phyloP scores from a whole-genome alignment of 2,888 invertebrate species.

The Hypsopygia costalis region DNA sequence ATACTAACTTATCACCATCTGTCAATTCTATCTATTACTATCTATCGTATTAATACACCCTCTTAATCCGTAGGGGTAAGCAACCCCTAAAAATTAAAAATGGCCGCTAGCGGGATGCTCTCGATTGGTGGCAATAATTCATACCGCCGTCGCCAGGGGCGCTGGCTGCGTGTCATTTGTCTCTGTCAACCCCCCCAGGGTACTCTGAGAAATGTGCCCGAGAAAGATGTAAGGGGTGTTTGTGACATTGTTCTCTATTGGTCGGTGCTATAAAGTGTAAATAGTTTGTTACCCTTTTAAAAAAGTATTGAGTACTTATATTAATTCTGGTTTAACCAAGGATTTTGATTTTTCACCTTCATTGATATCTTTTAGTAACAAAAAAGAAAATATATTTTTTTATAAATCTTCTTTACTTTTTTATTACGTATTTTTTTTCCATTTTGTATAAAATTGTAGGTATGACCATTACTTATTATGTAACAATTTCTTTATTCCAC shows the following conservation, averaged over 20 bases:
- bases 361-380: too few species aligned
- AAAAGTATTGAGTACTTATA: too few species aligned
- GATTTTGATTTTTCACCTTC: too few species aligned
- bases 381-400: too few species aligned
- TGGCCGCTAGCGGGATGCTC: constrained; percentile 69
- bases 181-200: constrained; percentile 60
- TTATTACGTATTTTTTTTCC: too few species aligned
- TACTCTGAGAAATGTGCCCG: constrained; percentile 54
- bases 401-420: too few species aligned
- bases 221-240: constrained; percentile 60
- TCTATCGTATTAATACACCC: constrained; percentile 29
- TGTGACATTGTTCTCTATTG: constrained; percentile 37
- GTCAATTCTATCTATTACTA: not conserved
- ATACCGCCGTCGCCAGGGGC: constrained; percentile 66
- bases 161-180: constrained; percentile 67
- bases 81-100: constrained; percentile 79
- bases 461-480: too few species aligned
- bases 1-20: too few species aligned
- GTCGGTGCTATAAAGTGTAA: not conserved
- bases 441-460: too few species aligned
- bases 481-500: too few species aligned
- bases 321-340: too few species aligned
- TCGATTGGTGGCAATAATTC: constrained; percentile 76
- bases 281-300: not conserved
- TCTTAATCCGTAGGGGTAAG: constrained; percentile 57